Evolutionary conservation across 2,797 vertebrate species (phyloP).

Genomic region (Scleropages formosus): DNA sequence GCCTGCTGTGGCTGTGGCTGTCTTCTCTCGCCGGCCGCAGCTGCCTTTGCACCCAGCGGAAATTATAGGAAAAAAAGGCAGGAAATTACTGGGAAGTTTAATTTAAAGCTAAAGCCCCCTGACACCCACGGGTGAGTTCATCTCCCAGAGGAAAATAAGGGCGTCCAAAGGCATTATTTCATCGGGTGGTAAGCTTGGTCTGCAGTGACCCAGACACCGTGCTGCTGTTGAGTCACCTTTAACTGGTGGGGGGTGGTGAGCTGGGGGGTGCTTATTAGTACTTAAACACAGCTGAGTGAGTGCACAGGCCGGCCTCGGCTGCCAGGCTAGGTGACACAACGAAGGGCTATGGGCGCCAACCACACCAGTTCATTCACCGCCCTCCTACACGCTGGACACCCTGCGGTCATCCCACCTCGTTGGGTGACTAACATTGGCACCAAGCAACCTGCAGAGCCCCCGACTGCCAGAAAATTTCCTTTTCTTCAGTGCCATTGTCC

Average conservation of each 20-base stretch:
- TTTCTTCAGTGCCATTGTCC: no score
- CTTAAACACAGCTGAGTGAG: background rate
- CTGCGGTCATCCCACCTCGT: background rate
- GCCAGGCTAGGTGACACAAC: background rate
- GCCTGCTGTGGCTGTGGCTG: background rate
- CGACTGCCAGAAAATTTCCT: no score
- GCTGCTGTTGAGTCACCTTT: constrained; percentile 39
- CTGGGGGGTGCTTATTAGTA: background rate
- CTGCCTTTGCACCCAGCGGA: background rate
- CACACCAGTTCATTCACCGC: background rate
- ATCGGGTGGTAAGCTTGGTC: constrained; percentile 19
- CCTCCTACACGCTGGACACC: background rate
- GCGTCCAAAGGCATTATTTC: constrained; percentile 12
- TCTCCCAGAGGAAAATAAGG: background rate
- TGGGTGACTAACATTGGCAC: background rate
- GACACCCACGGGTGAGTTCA: background rate
- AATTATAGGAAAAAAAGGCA: background rate
- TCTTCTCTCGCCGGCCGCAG: background rate
- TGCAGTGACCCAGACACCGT: constrained; percentile 33
- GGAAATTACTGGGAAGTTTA: background rate
- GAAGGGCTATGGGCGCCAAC: background rate
- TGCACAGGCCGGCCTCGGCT: background rate
- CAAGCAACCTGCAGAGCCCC: background rate
- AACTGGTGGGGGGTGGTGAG: background rate
- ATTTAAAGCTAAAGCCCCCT: background rate